Evolutionary conservation across 2,888 invertebrate species (phyloP).

Genomic region (Drosophila lutescens): DNA sequence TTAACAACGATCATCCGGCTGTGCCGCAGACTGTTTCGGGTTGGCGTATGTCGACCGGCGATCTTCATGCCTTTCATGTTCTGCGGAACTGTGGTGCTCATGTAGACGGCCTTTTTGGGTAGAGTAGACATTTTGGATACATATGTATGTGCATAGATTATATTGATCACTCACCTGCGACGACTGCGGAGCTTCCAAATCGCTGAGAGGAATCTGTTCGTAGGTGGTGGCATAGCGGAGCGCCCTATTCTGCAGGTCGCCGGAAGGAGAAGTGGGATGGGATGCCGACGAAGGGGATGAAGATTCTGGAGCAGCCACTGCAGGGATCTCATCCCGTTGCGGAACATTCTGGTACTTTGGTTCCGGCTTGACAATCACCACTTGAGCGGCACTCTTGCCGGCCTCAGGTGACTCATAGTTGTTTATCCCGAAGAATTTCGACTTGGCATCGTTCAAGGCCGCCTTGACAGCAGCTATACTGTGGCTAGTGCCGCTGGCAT

Average conservation of each 20-base stretch:
- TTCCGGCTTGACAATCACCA: conserved; percentile 46
- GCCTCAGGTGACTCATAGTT: conserved; percentile 53
- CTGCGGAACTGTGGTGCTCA: conserved; percentile 88
- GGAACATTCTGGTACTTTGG: conserved; percentile 82
- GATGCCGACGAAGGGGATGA: background rate
- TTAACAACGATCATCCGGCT: conserved; percentile 89
- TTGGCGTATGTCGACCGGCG: conserved; percentile 88
- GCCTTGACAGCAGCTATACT: conserved; percentile 83
- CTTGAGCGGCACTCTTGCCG: background rate
- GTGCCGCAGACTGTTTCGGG: conserved; percentile 88
- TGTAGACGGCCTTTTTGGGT: conserved; percentile 81
- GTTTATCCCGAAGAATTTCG: conserved; percentile 83
- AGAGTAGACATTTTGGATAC: background rate
- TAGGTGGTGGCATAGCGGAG: conserved; percentile 61
- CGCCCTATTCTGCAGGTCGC: conserved; percentile 35
- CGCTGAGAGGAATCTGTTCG: conserved; percentile 78
- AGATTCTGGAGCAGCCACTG: background rate
- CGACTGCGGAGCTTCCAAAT: conserved; percentile 76
- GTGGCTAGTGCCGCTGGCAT: conserved; percentile 65
- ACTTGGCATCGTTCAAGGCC: conserved; percentile 84
- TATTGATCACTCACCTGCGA: conserved; percentile 72
- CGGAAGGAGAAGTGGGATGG: background rate
- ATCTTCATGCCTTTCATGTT: conserved; percentile 87
- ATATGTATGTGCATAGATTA: background rate
- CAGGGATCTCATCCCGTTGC: conserved; percentile 14